Conservation (phyloP, 2,113 vertebrate genomes). For the Cynopterus brachyotis region DNA sequence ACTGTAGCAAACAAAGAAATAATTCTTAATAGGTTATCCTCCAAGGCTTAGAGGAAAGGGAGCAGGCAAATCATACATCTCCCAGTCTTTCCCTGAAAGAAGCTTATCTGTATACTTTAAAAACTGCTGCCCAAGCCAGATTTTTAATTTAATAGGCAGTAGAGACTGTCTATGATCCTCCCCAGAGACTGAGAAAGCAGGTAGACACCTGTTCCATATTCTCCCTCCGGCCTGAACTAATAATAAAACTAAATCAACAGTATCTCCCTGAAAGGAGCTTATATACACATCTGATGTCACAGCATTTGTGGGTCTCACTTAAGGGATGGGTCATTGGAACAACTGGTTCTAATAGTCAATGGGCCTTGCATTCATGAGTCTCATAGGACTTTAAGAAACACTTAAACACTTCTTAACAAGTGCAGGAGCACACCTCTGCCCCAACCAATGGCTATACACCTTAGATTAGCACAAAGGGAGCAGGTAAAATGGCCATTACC, state of each 20-base stretch:
- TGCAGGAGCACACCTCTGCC: no score
- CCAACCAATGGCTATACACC: no score
- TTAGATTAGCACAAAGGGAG: neutral
- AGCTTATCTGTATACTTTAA: neutral
- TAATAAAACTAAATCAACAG: neutral
- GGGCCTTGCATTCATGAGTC: neutral
- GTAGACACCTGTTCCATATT: neutral
- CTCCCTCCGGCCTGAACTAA: neutral
- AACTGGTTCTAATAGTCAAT: neutral
- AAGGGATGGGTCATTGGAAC: neutral
- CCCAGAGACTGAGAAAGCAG: neutral
- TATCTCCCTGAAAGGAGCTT: neutral
- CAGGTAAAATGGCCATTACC: neutral
- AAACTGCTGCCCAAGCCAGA: neutral
- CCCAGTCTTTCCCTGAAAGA: neutral
- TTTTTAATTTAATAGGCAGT: neutral
- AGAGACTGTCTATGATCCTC: neutral
- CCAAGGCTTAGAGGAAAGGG: neutral
- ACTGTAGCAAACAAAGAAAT: no score
- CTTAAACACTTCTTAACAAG: neutral
- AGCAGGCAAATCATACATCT: neutral
- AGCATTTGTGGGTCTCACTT: no score
- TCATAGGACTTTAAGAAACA: neutral
- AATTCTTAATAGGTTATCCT: no score
- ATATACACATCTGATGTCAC: neutral